A percentile compares a stretch with the other conserved stretches of the same genome.
Conservation (phyloP, 2,888 invertebrate species). For the Trachelus iudaicus region DNA sequence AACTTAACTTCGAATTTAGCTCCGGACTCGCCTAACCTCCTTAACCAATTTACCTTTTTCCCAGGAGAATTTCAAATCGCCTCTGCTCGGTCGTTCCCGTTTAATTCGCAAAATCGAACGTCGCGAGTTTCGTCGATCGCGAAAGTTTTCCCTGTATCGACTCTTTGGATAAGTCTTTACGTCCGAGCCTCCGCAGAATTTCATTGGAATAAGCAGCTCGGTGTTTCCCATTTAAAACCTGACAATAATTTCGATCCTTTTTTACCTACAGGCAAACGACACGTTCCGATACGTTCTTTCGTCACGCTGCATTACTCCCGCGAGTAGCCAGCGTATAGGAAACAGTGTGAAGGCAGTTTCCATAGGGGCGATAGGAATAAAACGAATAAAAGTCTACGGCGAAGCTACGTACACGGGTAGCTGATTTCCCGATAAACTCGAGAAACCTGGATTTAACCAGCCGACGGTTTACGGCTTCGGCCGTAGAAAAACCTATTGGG, state of each 20-base stretch:
- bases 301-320: not conserved
- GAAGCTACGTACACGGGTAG: not conserved
- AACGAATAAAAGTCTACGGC: not conserved
- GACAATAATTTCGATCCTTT: not conserved
- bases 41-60: not conserved
- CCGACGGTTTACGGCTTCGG: not conserved
- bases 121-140: not conserved
- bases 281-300: not conserved
- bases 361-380: not conserved
- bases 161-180: no score
- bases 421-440: not conserved
- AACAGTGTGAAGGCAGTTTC: not conserved
- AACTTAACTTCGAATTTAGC: not conserved
- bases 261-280: not conserved
- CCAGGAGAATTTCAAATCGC: not conserved
- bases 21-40: not conserved
- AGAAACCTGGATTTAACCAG: not conserved
- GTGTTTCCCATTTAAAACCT: not conserved
- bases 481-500: not conserved
- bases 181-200: not conserved
- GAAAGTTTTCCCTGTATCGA: not conserved
- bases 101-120: not conserved
- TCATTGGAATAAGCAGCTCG: not conserved
- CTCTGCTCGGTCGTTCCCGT: no score
- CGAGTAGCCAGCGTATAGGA: not conserved